A percentile compares a stretch with the other conserved stretches of the same genome.
Evolutionary conservation across 2,113 vertebrate genomes (phyloP).

Genomic region (Romanogobio albipinnatus): DNA sequence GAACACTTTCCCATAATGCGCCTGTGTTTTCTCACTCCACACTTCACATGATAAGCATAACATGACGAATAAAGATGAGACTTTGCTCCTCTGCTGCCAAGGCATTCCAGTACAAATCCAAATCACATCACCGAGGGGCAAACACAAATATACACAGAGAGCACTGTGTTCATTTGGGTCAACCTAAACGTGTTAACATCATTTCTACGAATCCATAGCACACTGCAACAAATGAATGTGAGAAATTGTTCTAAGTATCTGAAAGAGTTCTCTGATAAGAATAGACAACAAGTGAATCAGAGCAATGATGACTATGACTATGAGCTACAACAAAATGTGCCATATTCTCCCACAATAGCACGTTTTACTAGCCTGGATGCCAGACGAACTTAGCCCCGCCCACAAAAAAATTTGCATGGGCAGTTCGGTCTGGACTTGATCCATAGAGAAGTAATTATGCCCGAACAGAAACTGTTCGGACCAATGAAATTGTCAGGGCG

Average conservation of each 20-base stretch:
- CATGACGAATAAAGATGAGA: background rate
- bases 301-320: background rate
- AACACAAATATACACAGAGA: background rate
- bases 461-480: too few species aligned
- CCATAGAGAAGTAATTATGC: too few species aligned
- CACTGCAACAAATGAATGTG: background rate
- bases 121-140: background rate
- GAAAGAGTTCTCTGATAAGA: background rate
- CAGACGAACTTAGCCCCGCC: too few species aligned
- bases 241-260: background rate
- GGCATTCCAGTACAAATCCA: conserved; percentile 42
- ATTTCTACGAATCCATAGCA: background rate
- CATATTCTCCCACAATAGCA: background rate
- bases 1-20: background rate
- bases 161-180: background rate
- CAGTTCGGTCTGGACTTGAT: too few species aligned
- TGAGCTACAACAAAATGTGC: too few species aligned
- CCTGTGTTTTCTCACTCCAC: background rate
- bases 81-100: background rate
- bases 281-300: background rate
- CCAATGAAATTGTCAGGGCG: too few species aligned
- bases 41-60: background rate
- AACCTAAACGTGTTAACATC: background rate
- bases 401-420: too few species aligned
- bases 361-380: background rate